Conservation (phyloP, 2,113 vertebrate genomes). For the Pygoscelis antarcticus region DNA sequence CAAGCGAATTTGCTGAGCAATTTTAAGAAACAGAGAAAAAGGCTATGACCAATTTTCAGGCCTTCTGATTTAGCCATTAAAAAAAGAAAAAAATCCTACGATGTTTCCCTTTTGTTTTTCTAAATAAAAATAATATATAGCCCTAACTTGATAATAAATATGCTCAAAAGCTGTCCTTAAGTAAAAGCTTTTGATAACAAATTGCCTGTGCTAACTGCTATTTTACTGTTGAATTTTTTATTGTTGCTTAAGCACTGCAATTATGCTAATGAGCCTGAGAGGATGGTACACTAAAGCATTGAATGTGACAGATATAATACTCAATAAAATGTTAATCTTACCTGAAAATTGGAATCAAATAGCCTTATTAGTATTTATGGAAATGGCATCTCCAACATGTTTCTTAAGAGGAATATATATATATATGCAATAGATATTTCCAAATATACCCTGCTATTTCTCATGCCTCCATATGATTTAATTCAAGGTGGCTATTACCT, state of each 20-base stretch:
- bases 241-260: slow-evolving; percentile 82
- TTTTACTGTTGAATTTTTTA: slow-evolving; percentile 80
- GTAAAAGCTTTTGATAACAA: slow-evolving; percentile 82
- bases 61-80: slow-evolving; percentile 44
- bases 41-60: not conserved
- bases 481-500: slow-evolving; percentile 48
- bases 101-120: slow-evolving; percentile 63
- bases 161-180: slow-evolving; percentile 76
- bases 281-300: slow-evolving; percentile 72
- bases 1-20: not conserved
- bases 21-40: not conserved
- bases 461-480: not conserved
- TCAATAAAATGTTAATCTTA: slow-evolving; percentile 83
- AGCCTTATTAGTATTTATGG: slow-evolving; percentile 80
- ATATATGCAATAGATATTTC: slow-evolving; percentile 68
- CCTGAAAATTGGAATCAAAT: slow-evolving; percentile 82
- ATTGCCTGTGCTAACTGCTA: slow-evolving; percentile 77
- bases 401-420: slow-evolving; percentile 61
- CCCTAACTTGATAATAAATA: slow-evolving; percentile 74
- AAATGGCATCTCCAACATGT: slow-evolving; percentile 71
- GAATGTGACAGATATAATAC: slow-evolving; percentile 81
- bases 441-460: slow-evolving; percentile 42
- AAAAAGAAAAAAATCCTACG: not conserved
- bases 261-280: slow-evolving; percentile 80
- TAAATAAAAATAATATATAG: slow-evolving; percentile 77